A percentile compares a stretch with the other conserved stretches of the same genome.
phyloP scores from a whole-genome alignment of 1,140 invertebrate species.

The Apis laboriosa region DNA sequence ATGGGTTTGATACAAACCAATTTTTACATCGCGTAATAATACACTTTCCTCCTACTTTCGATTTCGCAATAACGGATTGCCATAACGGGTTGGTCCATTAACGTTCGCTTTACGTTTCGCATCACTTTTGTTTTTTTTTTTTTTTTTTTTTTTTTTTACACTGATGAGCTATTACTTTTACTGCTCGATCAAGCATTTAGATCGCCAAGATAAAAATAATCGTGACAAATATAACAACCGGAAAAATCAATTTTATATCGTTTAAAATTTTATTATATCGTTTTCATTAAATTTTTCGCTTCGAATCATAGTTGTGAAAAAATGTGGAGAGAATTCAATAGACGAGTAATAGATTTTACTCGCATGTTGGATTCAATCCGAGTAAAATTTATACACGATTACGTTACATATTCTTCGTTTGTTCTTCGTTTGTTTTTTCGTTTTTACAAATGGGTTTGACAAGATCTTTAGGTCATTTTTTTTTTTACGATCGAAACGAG shows the following conservation, averaged over 20 bases:
- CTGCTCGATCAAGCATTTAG: not conserved
- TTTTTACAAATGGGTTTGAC: not conserved
- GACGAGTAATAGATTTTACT: not conserved
- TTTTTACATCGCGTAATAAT: constrained; percentile 12
- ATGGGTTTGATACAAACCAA: constrained; percentile 27
- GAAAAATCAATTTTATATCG: not conserved
- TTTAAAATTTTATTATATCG: too few relatives aligned
- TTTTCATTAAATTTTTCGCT: not conserved
- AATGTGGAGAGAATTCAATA: not conserved
- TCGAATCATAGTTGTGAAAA: not conserved
- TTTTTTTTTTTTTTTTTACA: not conserved
- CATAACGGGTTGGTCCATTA: not conserved
- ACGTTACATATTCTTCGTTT: not conserved
- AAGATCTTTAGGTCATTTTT: not conserved
- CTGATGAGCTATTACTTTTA: not conserved
- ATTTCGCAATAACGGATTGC: not conserved
- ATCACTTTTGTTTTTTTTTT: not conserved
- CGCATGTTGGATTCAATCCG: too few relatives aligned
- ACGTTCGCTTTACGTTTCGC: not conserved
- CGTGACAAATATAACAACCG: not conserved
- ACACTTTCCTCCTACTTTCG: constrained; percentile 1
- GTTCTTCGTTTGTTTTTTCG: not conserved
- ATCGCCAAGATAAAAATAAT: not conserved
- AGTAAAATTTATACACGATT: not conserved
- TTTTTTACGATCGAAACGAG: not conserved